These are phyloP conservation scores for Ochotona princeps DNA, from an alignment of 2,113 vertebrate genomes.

Conservation along the genomic window DNA sequence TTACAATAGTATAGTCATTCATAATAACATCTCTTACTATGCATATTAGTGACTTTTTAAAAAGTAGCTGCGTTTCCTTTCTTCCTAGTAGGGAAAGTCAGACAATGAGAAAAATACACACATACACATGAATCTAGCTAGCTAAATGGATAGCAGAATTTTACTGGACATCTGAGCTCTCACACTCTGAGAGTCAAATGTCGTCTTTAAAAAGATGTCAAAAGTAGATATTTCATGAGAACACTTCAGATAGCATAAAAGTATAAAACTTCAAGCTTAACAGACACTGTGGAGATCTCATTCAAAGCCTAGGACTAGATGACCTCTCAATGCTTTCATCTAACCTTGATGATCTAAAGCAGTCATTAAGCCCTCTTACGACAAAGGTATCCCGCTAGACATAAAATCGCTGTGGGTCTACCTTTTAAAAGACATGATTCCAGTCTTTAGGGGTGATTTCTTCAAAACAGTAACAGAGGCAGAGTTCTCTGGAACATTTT, in stretches of 20 bases:
- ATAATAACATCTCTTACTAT: not conserved
- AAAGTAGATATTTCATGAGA: constrained; percentile 57
- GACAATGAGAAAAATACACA: not conserved
- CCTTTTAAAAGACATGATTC: constrained; percentile 56
- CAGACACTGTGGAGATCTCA: constrained; percentile 46
- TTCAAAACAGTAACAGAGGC: constrained; percentile 44
- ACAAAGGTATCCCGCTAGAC: constrained; percentile 42
- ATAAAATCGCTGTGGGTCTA: constrained; percentile 57
- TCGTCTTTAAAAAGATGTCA: constrained; percentile 68
- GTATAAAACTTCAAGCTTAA: constrained; percentile 63
- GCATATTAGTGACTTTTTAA: not conserved
- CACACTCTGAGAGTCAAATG: constrained; percentile 50
- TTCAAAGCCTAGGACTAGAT: constrained; percentile 57
- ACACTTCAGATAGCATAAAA: constrained; percentile 63
- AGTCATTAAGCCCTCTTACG: constrained; percentile 49
- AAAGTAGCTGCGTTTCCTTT: not conserved
- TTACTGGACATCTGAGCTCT: constrained; percentile 58
- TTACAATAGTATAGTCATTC: too few relatives aligned
- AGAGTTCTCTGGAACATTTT: not conserved
- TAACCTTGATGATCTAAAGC: constrained; percentile 64
- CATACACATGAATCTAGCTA: not conserved
- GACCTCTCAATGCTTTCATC: constrained; percentile 56
- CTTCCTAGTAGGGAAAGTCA: not conserved
- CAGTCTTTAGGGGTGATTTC: constrained; percentile 43
- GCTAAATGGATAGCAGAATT: constrained; percentile 36